Base-by-base conservation (phyloP, 2,113 vertebrate species). In the Perca fluviatilis region DNA sequence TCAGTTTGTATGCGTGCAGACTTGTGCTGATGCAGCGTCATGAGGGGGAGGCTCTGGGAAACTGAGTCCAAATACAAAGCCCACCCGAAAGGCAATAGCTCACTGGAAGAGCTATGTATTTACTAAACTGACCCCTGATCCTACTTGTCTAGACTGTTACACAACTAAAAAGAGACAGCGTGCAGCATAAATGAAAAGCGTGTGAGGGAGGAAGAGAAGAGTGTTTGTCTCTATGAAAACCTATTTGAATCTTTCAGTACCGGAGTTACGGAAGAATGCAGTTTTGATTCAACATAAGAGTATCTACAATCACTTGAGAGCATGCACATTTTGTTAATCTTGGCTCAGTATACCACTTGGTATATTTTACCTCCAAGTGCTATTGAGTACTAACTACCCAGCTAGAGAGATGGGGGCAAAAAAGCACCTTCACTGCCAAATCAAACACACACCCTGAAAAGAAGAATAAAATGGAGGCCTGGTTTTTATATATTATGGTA, bases 401-500 rank as follows among this genome's bases (percentile, higher is more conserved):
- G 64, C 61, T 40, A 21, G 82, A 89, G 78, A 80, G 71, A 88
- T 81, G 77, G 82, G 83, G 82, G 64, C 79, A 81, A 80, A 80
- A 89, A 92, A 70, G 80, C 71, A 91, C 87, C 75, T 88, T 56
- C 0, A 1, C 43, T 84, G 90, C 93, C 91, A 95, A 94, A 85
- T 40, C 61, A 93, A 94, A 94, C 89, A 93, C 87, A 83, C 77
- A 85, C 75, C 70, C 74, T 57, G 47, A 87, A 81, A 87, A 90
- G 83, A 74, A 85, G 62, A 91, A 89, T 76, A 79, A 84, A 90
- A 84, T 80, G 73, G 79, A 90, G 75, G 89, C 33, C 82, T 66
- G 70, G 40, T 60, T 85, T 90, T 86, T 81, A 88, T 87, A 85
- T 93, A 79, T 93, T 89, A 91, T 92, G 79, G 77, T 91, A 86